These are phyloP conservation scores for Bufotes viridis DNA, from an alignment of 2,797 vertebrate genomes.

Conservation along the genomic window DNA sequence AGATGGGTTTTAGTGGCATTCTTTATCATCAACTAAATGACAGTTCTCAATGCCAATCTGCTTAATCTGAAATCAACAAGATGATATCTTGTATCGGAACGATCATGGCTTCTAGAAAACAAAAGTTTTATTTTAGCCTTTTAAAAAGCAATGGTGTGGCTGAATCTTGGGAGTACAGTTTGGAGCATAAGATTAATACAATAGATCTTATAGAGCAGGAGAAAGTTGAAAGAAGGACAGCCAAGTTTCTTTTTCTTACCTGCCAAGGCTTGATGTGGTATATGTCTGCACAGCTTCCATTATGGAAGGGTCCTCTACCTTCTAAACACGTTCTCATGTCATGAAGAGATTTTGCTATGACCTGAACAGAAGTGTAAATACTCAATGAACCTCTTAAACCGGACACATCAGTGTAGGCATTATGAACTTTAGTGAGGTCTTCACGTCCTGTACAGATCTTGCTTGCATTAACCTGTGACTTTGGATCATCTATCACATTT, in stretches of 20 bases:
- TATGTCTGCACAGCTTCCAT: constrained; percentile 9
- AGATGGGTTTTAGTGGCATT: background rate
- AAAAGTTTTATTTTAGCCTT: background rate
- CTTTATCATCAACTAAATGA: background rate
- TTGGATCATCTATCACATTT: background rate
- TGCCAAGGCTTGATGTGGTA: constrained; percentile 33
- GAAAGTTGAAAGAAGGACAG: no score
- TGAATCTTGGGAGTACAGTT: no score
- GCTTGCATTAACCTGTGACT: background rate
- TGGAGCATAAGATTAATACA: no score
- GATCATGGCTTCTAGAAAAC: no score
- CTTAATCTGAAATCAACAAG: background rate
- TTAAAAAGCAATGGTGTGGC: no score
- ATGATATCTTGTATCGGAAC: background rate
- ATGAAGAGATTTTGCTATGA: constrained; percentile 32
- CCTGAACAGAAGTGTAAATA: constrained; percentile 41
- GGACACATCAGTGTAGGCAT: constrained; percentile 40
- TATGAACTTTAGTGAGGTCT: constrained; percentile 14
- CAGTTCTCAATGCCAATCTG: background rate
- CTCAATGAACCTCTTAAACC: constrained; percentile 35
- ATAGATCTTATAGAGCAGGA: no score
- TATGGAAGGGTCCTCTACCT: constrained; percentile 35
- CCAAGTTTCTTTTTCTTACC: background rate
- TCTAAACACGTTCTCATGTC: constrained; percentile 4
- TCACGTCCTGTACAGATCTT: constrained; percentile 41